Evolutionary conservation across 2,888 invertebrate species (phyloP), one percentile per base, ranked within the genome.

Genomic region (Prenolepis imparis): DNA sequence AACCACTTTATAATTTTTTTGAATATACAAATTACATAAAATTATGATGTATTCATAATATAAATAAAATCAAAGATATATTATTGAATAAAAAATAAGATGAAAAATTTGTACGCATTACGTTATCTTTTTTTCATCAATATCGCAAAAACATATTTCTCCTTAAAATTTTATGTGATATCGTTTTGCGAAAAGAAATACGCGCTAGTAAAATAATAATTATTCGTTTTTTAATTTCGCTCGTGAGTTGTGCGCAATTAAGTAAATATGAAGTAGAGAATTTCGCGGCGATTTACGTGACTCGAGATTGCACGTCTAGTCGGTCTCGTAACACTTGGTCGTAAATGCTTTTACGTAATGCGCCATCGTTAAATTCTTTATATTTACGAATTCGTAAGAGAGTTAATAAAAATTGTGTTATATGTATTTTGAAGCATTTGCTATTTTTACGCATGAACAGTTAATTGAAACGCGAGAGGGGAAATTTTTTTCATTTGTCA

Each of bases 311-410:
- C 67, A 21, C 70, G 44, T 67, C 41, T 67, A 15, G 24, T 36
- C 21, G 15, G 18, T 36, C 5, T 44, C 59, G 57, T 18, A 36
- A 32, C 48, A 70, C 36, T 48, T 67, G 44, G 59, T 61, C 21
- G 36, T 44, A 59, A 80, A 59, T 68, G 44, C 59, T 44, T 28
- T 32, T n/a, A 59, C 48, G 5, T 32, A 68, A 66, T 41, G 39
- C 28, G 21, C n/a, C 9, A 24, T 36, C 59, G n/a, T 80, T 80
- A 70, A 59, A 61, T 70, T 70, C 70, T 80, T 80, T 36, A 68
- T 70, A 44, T 24, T 32, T 32, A 68, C 57, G 24, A 39, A 41
- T 21, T 3, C 32, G 24, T 12, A 21, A 28, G 28, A 28, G 28
- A 15, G 12, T 3, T 67, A 67, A 44, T 57, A 68, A 68, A 70